A percentile compares a stretch with the other conserved stretches of the same genome.
These are phyloP conservation scores for Chauna torquata DNA, from an alignment of 2,113 vertebrate genomes.

Conservation along the genomic window DNA sequence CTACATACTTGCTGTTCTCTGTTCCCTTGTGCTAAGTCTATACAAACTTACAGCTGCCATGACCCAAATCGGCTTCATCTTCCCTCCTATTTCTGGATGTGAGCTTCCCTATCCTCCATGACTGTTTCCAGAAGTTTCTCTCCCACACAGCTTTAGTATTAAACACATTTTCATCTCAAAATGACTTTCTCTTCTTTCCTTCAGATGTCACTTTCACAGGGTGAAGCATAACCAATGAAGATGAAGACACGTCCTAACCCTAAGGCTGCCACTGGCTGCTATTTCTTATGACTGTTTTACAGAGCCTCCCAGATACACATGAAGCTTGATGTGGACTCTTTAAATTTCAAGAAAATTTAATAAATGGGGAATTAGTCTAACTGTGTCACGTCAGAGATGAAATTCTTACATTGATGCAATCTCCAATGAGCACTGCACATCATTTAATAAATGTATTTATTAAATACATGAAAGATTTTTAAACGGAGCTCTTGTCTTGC, in stretches of 20 bases:
- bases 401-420: conserved; percentile 55
- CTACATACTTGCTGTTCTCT: background rate
- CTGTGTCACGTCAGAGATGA: conserved; percentile 54
- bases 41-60: background rate
- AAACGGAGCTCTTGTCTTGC: conserved; percentile 63
- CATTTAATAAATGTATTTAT: conserved; percentile 77
- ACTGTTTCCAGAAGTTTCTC: background rate
- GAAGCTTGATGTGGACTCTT: conserved; percentile 46
- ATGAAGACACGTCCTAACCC: background rate
- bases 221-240: background rate
- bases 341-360: conserved; percentile 63
- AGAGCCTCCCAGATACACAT: conserved; percentile 29
- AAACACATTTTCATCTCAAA: background rate
- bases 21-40: background rate
- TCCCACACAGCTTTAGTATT: background rate
- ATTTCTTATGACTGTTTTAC: background rate
- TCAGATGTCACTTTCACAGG: background rate
- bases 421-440: conserved; percentile 50
- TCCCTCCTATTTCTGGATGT: background rate
- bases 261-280: background rate
- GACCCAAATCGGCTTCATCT: background rate
- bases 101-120: background rate
- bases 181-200: background rate
- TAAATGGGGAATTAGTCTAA: conserved; percentile 59
- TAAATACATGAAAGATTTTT: conserved; percentile 70